Base-by-base conservation (phyloP, 2,113 vertebrate species). In the Sardina pilchardus region DNA sequence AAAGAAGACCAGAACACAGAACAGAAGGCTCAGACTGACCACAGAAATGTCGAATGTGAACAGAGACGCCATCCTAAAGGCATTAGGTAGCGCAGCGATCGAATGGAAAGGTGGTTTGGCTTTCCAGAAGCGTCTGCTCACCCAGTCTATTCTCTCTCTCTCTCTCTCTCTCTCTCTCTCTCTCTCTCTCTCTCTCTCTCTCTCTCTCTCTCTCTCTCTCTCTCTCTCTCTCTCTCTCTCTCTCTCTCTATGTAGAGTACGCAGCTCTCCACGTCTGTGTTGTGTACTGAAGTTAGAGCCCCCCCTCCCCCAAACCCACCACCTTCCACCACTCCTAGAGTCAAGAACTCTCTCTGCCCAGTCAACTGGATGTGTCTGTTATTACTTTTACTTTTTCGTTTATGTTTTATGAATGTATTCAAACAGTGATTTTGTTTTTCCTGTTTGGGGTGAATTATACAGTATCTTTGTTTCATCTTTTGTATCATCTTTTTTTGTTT, bases 321-420 rank as follows among this genome's bases (percentile, higher is more conserved):
- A 71, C 26, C n/a, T 42, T 42, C 39, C 39, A 30, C 26, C 30
- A 78, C 10, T 78, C 14, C 63, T 26, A 30, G n/a, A 71, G 26
- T 6, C 34, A 30, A 78, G 30, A 78, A 34, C 4, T 14, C 71
- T 34, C 71, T 78, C 34, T 36, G 30, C 71, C 71, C 71, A 4
- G 5, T 78, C 30, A 78, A 78, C 71, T 78, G 71, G 71, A 78
- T 14, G 30, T 78, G 30, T 78, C 71, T 78, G 71, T 78, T 78
- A 16, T 36, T 16, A 16, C 14, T 78, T 36, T 5, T n/a, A n/a
- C n/a, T n/a, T 17, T 78, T 36, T 78, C 2, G 0, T 71, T 78
- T 78, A 16, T 78, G 67, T 75, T 75, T 34, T 16, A 75, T 75
- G 67, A 75, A 75, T 75, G 71, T 78, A 78, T 78, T 78, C 71